phyloP scores from a whole-genome alignment of 2,113 vertebrate species.

The Ardeotis arabs region DNA sequence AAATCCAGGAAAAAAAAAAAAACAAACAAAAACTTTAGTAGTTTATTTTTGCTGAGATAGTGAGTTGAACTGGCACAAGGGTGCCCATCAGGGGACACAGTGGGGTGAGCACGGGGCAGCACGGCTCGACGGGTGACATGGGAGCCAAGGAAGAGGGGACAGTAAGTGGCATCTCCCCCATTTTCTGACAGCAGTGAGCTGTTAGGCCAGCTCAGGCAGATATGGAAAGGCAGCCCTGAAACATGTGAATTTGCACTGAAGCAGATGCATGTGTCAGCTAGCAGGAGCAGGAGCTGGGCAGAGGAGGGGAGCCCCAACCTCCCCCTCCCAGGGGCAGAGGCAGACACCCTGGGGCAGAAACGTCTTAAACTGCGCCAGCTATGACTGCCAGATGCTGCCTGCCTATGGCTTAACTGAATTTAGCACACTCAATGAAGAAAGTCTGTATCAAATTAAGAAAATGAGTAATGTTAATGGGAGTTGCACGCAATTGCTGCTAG shows the following conservation, averaged over 20 bases:
- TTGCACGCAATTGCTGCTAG: neutral
- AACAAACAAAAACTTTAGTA: neutral
- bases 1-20: neutral
- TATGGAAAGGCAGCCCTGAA: neutral
- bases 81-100: neutral
- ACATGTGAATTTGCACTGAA: neutral
- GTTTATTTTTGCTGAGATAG: neutral
- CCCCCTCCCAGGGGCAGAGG: neutral
- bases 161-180: neutral
- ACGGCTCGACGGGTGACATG: rapidly evolving
- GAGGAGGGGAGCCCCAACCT: constrained; percentile 1
- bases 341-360: constrained; percentile 52
- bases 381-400: constrained; percentile 45
- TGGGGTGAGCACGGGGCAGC: rapidly evolving
- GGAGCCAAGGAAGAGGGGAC: neutral
- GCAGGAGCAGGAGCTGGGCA: neutral
- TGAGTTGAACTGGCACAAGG: neutral
- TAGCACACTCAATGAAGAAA: constrained; percentile 52
- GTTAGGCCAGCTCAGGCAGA: neutral
- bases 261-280: neutral
- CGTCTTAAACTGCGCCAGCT: neutral
- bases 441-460: constrained; percentile 67
- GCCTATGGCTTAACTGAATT: constrained; percentile 51
- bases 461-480: constrained; percentile 47
- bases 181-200: neutral